Base-by-base conservation (phyloP, 2,113 vertebrate species). In the Struthio camelus region DNA sequence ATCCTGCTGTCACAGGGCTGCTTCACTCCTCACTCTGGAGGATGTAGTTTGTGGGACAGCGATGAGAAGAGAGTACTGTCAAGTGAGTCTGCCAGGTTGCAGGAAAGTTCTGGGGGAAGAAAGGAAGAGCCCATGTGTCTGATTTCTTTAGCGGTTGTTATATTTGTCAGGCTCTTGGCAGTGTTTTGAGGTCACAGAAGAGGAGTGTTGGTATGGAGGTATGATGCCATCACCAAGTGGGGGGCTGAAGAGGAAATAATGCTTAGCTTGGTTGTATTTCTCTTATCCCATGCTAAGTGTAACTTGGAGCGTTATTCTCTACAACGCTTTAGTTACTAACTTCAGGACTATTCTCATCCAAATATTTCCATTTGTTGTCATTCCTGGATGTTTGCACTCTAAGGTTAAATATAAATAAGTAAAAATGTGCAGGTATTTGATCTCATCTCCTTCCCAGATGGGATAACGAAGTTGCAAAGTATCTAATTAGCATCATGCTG, bases 401-500 rank as follows among this genome's bases (percentile, higher is more conserved):
- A 69, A 94, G 72, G 42, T 93, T 77, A 91, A 46, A 80, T 69
- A 79, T 58, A 54, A 53, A 53, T 24, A 30, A 58, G 32, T 32
- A 18, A 51, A 75, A 40, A 42, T 56, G 51, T 40, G 51, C 25
- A 75, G 51, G 71, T 28, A 54, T 54, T 54, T 38, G 53, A n/a
- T 54, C 36, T 28, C 23, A 17, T 30, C 56, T 54, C 17, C 46
- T 87, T 94, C 83, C 91, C 89, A 95, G 87, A 48, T 87, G 87
- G 50, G 56, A 14, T 94, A 82, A 82, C 2, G 0, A 85, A 96
- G 81, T 85, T 96, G 91, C 86, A 76, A 96, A 97, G 67, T 93
- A 78, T 93, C 81, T 96, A 96, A 97, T 97, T 97, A 95, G 94
- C 69, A 76, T 93, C 97, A 93, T 85, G 96, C 96, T 96, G 95